Base-by-base conservation (phyloP, 2,113 vertebrate species). In the Lasiurus cinereus region DNA sequence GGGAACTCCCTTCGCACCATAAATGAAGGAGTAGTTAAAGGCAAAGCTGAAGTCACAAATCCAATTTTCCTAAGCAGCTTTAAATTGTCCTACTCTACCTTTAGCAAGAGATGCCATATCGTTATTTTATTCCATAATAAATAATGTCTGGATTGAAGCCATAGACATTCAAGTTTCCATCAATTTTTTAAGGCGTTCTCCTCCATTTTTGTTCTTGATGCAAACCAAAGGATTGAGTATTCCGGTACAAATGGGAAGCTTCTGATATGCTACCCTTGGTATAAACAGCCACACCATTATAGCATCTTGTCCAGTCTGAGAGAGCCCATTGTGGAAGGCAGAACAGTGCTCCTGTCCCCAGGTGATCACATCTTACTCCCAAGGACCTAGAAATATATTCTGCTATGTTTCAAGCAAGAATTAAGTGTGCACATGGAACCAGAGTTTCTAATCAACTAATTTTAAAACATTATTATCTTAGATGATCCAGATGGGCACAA, bases 41-140 rank as follows among this genome's bases (percentile, higher is more conserved):
- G 12, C 33, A 83, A 84, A 82, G 54, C 18, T 66, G 48, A 89
- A 3, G 10, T 91, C 66, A 70, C 56, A 70, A 80, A 64, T 54
- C 3, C 33, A 43, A 27, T 83, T 79, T 79, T 56, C 67, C 33
- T 33, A 83, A 91, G 24, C 31, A 73, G 64, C 2, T 31, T 50
- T 78, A 13, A 87, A 72, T 74, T 73, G 16, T 6, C 36, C 2
- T 11, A 52, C 1, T 88, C 16, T 16, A 88, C 1, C 62, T 77
- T 33, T 10, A 70, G 15, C 18, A 91, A 88, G 18, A 79, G 54
- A 84, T 54, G 2, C 11, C 12, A 50, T 39, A 13, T 59, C 2
- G 0, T 56, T 27, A 43, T 50, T 82, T 59, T 67, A 67, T 67
- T 79, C 5, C 46, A 15, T 18, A 31, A 43, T 19, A 59, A 36